Percentiles rank a stretch among this genome's conserved stretches.
These are phyloP conservation scores for Drosophila arawakana DNA, from an alignment of 1,140 invertebrate genomes.

Conservation along the genomic window DNA sequence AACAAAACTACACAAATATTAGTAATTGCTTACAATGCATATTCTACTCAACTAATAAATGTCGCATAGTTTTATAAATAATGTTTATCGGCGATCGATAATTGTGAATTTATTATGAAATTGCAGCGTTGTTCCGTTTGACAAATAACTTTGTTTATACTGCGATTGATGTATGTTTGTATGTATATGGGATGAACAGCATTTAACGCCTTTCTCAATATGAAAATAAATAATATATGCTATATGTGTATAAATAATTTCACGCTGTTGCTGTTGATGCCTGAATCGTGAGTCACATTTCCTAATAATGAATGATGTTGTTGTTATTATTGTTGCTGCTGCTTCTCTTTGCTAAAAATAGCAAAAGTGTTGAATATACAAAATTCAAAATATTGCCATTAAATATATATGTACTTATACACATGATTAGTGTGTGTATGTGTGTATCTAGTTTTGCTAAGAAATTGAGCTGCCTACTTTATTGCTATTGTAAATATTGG, in stretches of 20 bases:
- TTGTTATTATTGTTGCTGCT: slow-evolving; percentile 15
- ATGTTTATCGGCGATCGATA: slow-evolving; percentile 8
- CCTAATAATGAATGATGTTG: slow-evolving; percentile 22
- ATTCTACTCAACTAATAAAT: slow-evolving; percentile 13
- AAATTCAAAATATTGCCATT: slow-evolving; percentile 67
- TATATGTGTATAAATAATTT: slow-evolving; percentile 19
- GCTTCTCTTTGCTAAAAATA: slow-evolving; percentile 58
- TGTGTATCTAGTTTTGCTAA: slow-evolving; percentile 23
- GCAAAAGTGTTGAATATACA: slow-evolving; percentile 58
- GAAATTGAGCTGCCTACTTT: slow-evolving; percentile 20
- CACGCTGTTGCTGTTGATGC: slow-evolving; percentile 25
- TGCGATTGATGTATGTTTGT: not conserved
- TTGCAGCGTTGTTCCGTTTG: not conserved
- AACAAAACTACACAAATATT: slow-evolving; percentile 1
- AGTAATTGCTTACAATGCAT: slow-evolving; percentile 2
- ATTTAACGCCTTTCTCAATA: slow-evolving; percentile 29
- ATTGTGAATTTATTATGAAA: not conserved
- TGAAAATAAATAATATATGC: slow-evolving; percentile 19
- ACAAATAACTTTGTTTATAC: not conserved
- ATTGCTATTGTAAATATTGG: slow-evolving; percentile 22
- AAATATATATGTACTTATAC: slow-evolving; percentile 35
- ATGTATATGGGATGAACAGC: not conserved
- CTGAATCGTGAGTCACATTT: slow-evolving; percentile 40
- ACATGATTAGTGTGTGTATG: slow-evolving; percentile 28
- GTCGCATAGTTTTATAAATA: slow-evolving; percentile 13